phyloP scores from a whole-genome alignment of 2,797 vertebrate species.

The Leptatherina wallacei region DNA sequence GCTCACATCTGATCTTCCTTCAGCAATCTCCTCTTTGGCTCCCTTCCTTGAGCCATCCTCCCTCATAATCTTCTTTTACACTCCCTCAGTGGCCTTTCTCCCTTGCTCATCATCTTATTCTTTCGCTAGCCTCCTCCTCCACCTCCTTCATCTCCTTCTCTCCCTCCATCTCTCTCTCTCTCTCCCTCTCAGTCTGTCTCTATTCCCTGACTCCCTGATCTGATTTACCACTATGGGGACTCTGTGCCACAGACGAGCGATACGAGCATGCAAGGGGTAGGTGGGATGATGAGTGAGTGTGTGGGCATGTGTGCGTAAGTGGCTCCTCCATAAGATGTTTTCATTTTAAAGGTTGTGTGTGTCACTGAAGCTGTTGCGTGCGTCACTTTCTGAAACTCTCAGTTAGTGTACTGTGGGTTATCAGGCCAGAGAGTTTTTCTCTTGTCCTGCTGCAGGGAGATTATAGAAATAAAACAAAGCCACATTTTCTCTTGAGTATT shows the following conservation, averaged over 20 bases:
- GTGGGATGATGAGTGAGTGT: conserved; percentile 65
- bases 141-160: conserved; percentile 10
- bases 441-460: conserved; percentile 41
- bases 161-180: conserved; percentile 11
- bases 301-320: conserved; percentile 72
- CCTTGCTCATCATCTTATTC: conserved; percentile 47
- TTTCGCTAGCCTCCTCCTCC: conserved; percentile 36
- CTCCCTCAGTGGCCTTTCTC: conserved; percentile 53
- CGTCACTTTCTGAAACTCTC: conserved; percentile 47
- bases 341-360: conserved; percentile 74
- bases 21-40: conserved; percentile 27
- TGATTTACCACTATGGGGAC: conserved; percentile 67
- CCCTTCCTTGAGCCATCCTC: conserved; percentile 10
- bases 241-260: conserved; percentile 49
- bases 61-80: conserved; percentile 52
- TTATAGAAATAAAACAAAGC: conserved; percentile 44
- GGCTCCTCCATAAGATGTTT: conserved; percentile 65
- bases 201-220: conserved; percentile 72
- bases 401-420: conserved; percentile 4
- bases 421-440: conserved; percentile 28
- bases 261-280: conserved; percentile 40
- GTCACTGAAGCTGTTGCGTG: conserved; percentile 68
- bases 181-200: conserved; percentile 23
- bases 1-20: conserved; percentile 44
- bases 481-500: conserved; percentile 15